These are phyloP conservation scores for Galerucella nymphaeae DNA, from an alignment of 2,888 invertebrate genomes.

Conservation along the genomic window DNA sequence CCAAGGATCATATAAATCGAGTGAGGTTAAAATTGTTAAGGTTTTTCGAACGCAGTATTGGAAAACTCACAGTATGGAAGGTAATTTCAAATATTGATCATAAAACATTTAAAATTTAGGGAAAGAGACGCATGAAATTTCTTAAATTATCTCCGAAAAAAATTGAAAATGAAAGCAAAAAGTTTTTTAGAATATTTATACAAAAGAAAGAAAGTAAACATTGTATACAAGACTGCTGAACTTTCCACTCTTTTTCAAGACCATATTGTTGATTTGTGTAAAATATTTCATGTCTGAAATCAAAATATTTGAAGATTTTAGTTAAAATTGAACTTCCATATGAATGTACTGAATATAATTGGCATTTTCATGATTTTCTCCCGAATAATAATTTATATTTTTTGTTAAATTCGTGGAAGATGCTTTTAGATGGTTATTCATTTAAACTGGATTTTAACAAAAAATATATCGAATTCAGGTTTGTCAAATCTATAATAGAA, in stretches of 20 bases:
- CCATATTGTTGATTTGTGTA: too few species aligned
- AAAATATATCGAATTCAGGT: neutral
- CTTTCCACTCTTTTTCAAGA: too few species aligned
- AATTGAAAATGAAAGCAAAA: too few species aligned
- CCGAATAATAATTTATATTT: neutral
- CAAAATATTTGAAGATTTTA: too few species aligned
- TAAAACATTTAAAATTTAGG: too few species aligned
- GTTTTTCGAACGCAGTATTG: constrained; percentile 3
- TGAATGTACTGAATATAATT: neutral
- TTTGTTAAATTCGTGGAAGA: neutral
- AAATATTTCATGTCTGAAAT: too few species aligned
- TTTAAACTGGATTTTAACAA: neutral
- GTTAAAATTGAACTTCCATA: too few species aligned
- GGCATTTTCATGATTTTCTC: neutral
- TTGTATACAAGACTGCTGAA: too few species aligned
- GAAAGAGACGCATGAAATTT: too few species aligned
- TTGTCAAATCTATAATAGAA: neutral
- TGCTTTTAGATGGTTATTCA: neutral
- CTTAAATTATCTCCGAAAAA: too few species aligned
- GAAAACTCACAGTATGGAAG: constrained; percentile 4
- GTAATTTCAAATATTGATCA: neutral
- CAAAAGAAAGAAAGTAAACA: too few species aligned
- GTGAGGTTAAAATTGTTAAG: constrained; percentile 1
- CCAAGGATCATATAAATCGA: constrained; percentile 2
- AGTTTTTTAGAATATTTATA: too few species aligned